A percentile compares a stretch with the other conserved stretches of the same genome.
Evolutionary conservation across 2,888 invertebrate genomes (phyloP).

Genomic region (Trissolcus brochymenae): DNA sequence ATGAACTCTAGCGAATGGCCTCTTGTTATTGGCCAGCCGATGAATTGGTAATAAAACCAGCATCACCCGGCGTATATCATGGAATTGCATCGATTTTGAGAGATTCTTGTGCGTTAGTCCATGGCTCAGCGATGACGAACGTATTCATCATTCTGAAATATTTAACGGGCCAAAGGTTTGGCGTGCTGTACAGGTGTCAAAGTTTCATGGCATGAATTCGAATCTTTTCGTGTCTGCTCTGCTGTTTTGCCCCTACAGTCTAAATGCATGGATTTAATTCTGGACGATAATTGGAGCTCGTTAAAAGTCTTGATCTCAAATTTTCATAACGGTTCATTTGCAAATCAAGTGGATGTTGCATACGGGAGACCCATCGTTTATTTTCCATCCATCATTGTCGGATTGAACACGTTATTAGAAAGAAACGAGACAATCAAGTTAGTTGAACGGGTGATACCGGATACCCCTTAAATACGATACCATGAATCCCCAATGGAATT

Average conservation of each 20-base stretch:
- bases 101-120: conserved; percentile 48
- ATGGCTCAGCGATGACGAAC: conserved; percentile 53
- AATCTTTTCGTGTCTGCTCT: conserved; percentile 37
- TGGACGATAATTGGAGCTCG: conserved; percentile 48
- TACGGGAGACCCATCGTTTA: conserved; percentile 33
- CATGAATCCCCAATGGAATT: background rate
- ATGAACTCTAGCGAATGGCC: conserved; percentile 41
- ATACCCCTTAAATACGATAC: conserved; percentile 1
- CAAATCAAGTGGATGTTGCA: conserved; percentile 28
- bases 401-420: conserved; percentile 32
- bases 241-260: conserved; percentile 24
- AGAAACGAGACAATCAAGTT: conserved; percentile 31
- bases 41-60: conserved; percentile 67
- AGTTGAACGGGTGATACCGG: conserved; percentile 1
- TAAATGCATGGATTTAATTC: conserved; percentile 39
- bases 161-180: conserved; percentile 52
- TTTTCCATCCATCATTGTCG: conserved; percentile 34
- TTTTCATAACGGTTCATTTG: conserved; percentile 27
- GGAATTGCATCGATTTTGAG: conserved; percentile 62
- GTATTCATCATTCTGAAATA: conserved; percentile 59
- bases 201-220: conserved; percentile 55
- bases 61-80: conserved; percentile 53
- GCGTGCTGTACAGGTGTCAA: conserved; percentile 52
- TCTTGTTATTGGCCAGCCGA: conserved; percentile 61
- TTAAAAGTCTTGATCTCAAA: conserved; percentile 45